phyloP scores from a whole-genome alignment of 2,888 invertebrate genomes.

The Athalia rosae region DNA sequence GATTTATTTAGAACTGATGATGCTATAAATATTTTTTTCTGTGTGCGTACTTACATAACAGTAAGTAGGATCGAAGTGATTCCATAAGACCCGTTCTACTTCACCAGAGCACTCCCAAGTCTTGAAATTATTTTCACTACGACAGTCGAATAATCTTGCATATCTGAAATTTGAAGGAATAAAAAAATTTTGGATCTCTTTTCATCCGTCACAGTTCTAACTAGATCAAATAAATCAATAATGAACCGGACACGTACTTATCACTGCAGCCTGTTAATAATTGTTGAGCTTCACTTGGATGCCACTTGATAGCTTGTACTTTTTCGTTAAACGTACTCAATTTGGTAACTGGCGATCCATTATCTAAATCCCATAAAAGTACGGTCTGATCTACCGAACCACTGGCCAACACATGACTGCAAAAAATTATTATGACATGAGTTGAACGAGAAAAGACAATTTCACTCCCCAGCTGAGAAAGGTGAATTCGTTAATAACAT shows the following conservation, averaged over 20 bases:
- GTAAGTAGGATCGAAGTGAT: slow-evolving; percentile 84
- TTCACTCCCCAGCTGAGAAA: not conserved
- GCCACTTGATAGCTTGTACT: slow-evolving; percentile 90
- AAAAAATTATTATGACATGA: slow-evolving; percentile 52
- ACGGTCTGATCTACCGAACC: slow-evolving; percentile 93
- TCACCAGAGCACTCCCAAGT: slow-evolving; percentile 86
- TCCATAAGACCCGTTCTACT: slow-evolving; percentile 92
- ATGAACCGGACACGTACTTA: slow-evolving; percentile 70
- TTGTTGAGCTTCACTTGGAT: slow-evolving; percentile 87
- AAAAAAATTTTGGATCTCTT: slow-evolving; percentile 2
- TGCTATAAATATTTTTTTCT: slow-evolving; percentile 9
- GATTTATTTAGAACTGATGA: slow-evolving; percentile 28
- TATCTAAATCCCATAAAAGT: slow-evolving; percentile 94
- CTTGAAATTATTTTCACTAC: slow-evolving; percentile 76
- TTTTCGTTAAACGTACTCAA: slow-evolving; percentile 86
- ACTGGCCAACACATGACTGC: slow-evolving; percentile 91
- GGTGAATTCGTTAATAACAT: not conserved
- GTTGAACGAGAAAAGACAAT: too few species aligned
- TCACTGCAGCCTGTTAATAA: slow-evolving; percentile 91
- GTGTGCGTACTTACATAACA: slow-evolving; percentile 81
- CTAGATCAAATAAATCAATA: slow-evolving; percentile 9
- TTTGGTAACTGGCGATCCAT: slow-evolving; percentile 84
- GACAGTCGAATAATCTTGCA: slow-evolving; percentile 89
- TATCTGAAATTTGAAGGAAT: slow-evolving; percentile 72
- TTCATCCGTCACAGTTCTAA: not conserved